phyloP scores from a whole-genome alignment of 2,888 invertebrate species.

The Thera obeliscata region DNA sequence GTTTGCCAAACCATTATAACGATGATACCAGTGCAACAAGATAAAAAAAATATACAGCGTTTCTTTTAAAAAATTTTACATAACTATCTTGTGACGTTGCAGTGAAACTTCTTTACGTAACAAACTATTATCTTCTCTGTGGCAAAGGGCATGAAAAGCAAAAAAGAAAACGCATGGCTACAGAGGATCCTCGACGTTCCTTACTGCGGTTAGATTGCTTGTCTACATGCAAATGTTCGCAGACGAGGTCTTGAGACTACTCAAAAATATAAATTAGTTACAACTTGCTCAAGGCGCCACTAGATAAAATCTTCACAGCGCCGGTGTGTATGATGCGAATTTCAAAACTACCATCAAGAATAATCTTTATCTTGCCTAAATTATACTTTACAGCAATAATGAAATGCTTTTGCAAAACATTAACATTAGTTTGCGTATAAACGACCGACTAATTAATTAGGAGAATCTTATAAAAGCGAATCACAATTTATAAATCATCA shows the following conservation, averaged over 20 bases:
- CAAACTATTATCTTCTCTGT: not conserved
- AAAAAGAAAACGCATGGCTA: constrained; percentile 50
- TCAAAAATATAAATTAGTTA: constrained; percentile 25
- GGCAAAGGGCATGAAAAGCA: constrained; percentile 55
- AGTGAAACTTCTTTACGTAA: not conserved
- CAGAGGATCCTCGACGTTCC: constrained; percentile 52
- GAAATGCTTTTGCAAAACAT: constrained; percentile 18
- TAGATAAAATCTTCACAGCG: not conserved
- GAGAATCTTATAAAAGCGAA: not conserved
- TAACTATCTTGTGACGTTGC: too few species aligned
- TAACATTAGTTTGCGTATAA: constrained; percentile 28
- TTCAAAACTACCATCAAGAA: not conserved
- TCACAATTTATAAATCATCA: not conserved
- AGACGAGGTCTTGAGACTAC: constrained; percentile 50
- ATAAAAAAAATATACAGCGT: too few species aligned
- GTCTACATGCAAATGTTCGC: constrained; percentile 53
- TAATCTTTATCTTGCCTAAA: constrained; percentile 6
- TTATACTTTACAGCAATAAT: constrained; percentile 15
- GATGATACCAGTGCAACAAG: too few species aligned
- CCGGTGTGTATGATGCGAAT: not conserved
- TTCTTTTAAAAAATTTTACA: too few species aligned
- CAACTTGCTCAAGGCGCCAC: constrained; percentile 12
- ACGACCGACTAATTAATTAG: constrained; percentile 23
- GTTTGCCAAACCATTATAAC: too few species aligned
- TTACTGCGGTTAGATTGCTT: constrained; percentile 49